A percentile compares a stretch with the other conserved stretches of the same genome.
phyloP scores from a whole-genome alignment of 2,797 vertebrate species.

The Pterois miles region DNA sequence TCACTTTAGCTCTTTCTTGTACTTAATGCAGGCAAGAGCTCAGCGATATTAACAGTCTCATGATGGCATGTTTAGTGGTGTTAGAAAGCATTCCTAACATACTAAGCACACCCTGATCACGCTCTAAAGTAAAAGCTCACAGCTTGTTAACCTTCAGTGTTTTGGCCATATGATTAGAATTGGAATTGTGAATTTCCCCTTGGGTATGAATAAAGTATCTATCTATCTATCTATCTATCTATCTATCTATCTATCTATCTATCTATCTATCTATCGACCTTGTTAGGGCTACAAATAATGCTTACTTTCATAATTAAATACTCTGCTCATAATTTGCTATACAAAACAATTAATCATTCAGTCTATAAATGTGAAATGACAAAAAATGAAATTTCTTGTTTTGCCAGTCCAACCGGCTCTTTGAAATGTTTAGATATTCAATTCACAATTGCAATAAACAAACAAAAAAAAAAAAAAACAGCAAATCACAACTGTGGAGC shows the following conservation, averaged over 20 bases:
- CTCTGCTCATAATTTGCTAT: background rate
- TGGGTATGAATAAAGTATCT: too few relatives aligned
- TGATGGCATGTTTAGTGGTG: conserved; percentile 29
- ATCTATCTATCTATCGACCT: too few relatives aligned
- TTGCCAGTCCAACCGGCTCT: background rate
- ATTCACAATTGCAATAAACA: background rate
- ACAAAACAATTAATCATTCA: background rate
- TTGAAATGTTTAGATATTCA: background rate
- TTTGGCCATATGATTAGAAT: background rate
- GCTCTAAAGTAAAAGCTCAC: background rate
- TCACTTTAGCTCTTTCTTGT: background rate
- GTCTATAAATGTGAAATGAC: background rate
- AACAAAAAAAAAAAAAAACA: background rate
- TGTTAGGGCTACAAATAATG: background rate
- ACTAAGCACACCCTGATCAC: conserved; percentile 22
- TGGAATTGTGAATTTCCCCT: too few relatives aligned
- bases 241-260: too few relatives aligned
- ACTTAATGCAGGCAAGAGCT: conserved; percentile 4
- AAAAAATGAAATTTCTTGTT: background rate
- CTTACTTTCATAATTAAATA: background rate
- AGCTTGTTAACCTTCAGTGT: background rate
- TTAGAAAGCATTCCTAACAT: conserved; percentile 49
- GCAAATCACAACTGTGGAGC: background rate
- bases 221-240: too few relatives aligned
- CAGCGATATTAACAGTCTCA: conserved; percentile 7